Base-by-base conservation (phyloP, 1,140 invertebrate species). In the Trichonephila clavata region DNA sequence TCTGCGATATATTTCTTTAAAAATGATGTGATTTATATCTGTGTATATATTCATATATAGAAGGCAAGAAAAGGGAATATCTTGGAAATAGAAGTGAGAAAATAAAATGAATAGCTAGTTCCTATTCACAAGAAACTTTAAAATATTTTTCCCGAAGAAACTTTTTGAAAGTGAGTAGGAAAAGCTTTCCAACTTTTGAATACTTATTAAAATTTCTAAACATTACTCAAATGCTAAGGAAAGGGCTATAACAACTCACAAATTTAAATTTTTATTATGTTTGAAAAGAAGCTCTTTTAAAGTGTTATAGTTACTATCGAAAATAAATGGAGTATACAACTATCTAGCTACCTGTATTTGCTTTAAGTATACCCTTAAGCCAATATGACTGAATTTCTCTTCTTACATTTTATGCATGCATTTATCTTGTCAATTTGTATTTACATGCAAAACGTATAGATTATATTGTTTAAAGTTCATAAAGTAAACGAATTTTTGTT, bases 91-190 rank as follows among this genome's bases (percentile, higher is more conserved):
- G n/a, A 88, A 39, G 32, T 71, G 27, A 20, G 21, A 13, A 88
- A 88, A 88, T 68, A 68, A 88, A 88, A 88, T 88, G 63, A 88
- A 88, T 88, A 88, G 86, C 86, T 68, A 65, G 61, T 88, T 88
- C 43, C 32, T 63, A 88, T 88, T 63, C 86, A 88, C 86, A 27
- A 63, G 63, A 88, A 71, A 39, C 86, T 65, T 88, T 88, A 39
- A 71, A 88, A 71, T 88, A 68, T 88, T 68, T 88, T 39, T 71
- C 24, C 14, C 27, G 13, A 20, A 88, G 39, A 39, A 43, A 39
- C 59, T 88, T 61, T 88, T 71, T 61, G 86, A 88, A 88, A 50
- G 61, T 24, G 63, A 88, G 61, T 39, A 39, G 43, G 39, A 71
- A 88, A 86, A 32, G 27, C 50, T 71, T 88, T 71, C 86, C 20